A percentile compares a stretch with the other conserved stretches of the same genome.
Evolutionary conservation across 1,140 invertebrate genomes (phyloP).

Genomic region (Drosophila sp.): DNA sequence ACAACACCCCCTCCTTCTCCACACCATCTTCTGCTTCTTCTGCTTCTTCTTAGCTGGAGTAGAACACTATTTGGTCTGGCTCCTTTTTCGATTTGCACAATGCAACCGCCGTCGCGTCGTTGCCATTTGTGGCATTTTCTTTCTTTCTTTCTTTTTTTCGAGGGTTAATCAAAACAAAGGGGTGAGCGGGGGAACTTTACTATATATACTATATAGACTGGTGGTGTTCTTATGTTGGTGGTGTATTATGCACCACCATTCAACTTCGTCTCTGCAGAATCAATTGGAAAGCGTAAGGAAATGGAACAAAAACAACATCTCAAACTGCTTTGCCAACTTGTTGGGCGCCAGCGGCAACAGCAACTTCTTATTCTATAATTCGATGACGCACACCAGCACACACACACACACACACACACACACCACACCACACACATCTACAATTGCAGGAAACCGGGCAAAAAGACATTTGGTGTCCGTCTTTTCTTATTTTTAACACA

Average conservation of each 20-base stretch:
- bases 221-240: slow-evolving; percentile 5
- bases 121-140: slow-evolving; percentile 25
- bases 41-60: not conserved
- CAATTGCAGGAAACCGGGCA: not conserved
- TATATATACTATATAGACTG: not conserved
- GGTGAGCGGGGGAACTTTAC: slow-evolving; percentile 11
- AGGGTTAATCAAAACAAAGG: slow-evolving; percentile 26
- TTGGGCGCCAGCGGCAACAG: slow-evolving; percentile 33
- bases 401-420: slow-evolving; percentile 16
- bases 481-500: slow-evolving; percentile 57
- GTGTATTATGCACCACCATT: slow-evolving; percentile 24
- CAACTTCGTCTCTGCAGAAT: slow-evolving; percentile 22
- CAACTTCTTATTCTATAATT: slow-evolving; percentile 39
- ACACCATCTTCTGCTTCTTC: too few species aligned
- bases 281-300: slow-evolving; percentile 11
- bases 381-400: slow-evolving; percentile 43
- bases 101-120: slow-evolving; percentile 24
- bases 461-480: slow-evolving; percentile 11
- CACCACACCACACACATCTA: slow-evolving; percentile 4
- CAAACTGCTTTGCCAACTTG: slow-evolving; percentile 20
- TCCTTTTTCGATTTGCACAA: slow-evolving; percentile 34
- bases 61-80: slow-evolving; percentile 18
- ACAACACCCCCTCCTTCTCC: too few species aligned
- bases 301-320: slow-evolving; percentile 7
- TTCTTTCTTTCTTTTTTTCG: not conserved